A percentile compares a stretch with the other conserved stretches of the same genome.
Conservation (phyloP, 2,113 vertebrate species). For the Corythoichthys haematopterus region DNA sequence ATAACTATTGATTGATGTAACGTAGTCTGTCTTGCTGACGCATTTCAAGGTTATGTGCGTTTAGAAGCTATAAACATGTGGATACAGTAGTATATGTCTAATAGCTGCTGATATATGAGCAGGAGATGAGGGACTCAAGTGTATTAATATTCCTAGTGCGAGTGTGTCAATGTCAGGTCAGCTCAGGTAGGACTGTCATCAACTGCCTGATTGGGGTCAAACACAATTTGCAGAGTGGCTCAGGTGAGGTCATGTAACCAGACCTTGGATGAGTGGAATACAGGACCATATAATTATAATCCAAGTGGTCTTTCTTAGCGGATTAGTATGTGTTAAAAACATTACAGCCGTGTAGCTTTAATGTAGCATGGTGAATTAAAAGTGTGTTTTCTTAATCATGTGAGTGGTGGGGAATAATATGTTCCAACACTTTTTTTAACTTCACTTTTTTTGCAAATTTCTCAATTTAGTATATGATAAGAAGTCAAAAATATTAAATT, state of each 20-base stretch:
- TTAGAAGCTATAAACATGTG: neutral
- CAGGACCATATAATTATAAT: constrained; percentile 1
- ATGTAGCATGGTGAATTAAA: neutral
- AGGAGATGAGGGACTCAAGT: constrained; percentile 6
- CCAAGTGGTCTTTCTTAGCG: constrained; percentile 3
- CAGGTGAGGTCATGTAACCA: constrained; percentile 17
- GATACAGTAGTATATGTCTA: neutral
- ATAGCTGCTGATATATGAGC: constrained; percentile 4
- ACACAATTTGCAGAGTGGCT: constrained; percentile 20
- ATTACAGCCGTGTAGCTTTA: neutral
- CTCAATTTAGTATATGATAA: too few species aligned
- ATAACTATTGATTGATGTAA: constrained; percentile 25
- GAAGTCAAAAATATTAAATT: neutral
- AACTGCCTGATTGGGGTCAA: constrained; percentile 26
- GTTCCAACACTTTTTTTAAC: too few species aligned
- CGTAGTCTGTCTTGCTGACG: constrained; percentile 11
- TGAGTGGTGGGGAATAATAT: too few species aligned
- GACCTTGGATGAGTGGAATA: constrained; percentile 17
- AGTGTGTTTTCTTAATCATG: neutral
- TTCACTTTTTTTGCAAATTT: too few species aligned
- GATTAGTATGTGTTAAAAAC: neutral
- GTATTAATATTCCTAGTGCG: neutral
- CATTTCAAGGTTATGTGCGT: neutral
- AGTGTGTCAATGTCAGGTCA: constrained; percentile 5
- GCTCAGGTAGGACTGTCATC: constrained; percentile 13